Conservation (phyloP, 92 coral and sea anemone species). For the Zoanthus solanderi region DNA sequence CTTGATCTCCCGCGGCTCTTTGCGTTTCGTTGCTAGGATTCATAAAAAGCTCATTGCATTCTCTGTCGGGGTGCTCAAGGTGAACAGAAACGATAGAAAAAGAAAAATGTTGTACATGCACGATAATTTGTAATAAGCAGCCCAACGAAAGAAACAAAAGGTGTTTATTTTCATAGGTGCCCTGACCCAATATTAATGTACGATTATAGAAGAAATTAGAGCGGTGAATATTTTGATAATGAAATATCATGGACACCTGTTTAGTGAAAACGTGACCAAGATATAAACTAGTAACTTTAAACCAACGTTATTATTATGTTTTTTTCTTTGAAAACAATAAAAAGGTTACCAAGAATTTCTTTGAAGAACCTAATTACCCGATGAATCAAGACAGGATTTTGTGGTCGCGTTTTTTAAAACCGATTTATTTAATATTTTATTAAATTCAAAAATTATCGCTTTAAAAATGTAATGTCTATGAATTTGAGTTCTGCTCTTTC, state of each 20-base stretch:
- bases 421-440: neutral
- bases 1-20: neutral
- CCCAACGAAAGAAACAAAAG: neutral
- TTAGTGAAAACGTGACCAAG: neutral
- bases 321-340: constrained; percentile 1
- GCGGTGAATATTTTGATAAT: neutral
- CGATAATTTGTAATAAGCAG: neutral
- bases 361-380: neutral
- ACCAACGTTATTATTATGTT: constrained; percentile 12
- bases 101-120: neutral
- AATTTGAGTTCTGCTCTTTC: neutral
- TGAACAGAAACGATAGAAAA: neutral
- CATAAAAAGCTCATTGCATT: neutral
- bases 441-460: neutral
- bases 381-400: neutral
- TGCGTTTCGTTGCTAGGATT: constrained; percentile 36
- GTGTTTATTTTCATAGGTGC: neutral
- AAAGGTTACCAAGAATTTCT: neutral
- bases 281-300: constrained; percentile 12
- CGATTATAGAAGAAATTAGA: neutral
- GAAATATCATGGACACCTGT: neutral
- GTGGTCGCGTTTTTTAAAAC: neutral
- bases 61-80: neutral
- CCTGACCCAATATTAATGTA: neutral
- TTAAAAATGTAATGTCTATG: no score